Evolutionary conservation across 2,113 vertebrate genomes (phyloP).

Genomic region (Megaptera novaeangliae): DNA sequence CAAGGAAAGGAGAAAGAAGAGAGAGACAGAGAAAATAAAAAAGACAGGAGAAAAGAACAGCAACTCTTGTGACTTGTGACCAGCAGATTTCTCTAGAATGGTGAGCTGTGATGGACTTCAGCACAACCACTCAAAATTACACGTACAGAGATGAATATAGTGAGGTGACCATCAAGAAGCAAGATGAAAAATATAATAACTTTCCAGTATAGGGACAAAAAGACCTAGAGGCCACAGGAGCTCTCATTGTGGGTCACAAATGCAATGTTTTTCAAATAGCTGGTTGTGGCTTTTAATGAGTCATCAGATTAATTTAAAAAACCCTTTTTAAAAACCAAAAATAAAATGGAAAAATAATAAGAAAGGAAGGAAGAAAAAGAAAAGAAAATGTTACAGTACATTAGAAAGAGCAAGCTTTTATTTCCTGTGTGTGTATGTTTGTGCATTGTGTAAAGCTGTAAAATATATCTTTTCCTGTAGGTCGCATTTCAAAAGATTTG

Average conservation of each 20-base stretch:
- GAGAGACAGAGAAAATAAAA: not conserved
- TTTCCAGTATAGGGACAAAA: not conserved
- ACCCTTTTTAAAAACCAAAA: not conserved
- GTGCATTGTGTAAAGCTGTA: not conserved
- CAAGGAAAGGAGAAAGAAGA: not conserved
- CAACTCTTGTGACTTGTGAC: not conserved
- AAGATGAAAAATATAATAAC: not conserved
- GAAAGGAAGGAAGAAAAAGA: not conserved
- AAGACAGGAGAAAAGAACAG: not conserved
- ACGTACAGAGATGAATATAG: not conserved
- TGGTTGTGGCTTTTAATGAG: not conserved
- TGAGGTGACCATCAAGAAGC: not conserved
- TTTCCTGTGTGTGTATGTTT: not conserved
- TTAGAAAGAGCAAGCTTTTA: not conserved
- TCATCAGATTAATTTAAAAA: not conserved
- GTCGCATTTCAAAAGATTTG: not conserved
- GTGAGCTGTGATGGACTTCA: not conserved
- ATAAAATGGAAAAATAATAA: not conserved
- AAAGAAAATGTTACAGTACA: not conserved
- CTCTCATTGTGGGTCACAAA: not conserved
- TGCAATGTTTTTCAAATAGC: not conserved
- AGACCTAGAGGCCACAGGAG: fast-evolving
- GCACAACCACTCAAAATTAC: not conserved
- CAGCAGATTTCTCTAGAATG: not conserved
- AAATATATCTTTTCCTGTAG: not conserved